Base-by-base conservation (phyloP, 2,888 invertebrate species). In the Prenolepis imparis region DNA sequence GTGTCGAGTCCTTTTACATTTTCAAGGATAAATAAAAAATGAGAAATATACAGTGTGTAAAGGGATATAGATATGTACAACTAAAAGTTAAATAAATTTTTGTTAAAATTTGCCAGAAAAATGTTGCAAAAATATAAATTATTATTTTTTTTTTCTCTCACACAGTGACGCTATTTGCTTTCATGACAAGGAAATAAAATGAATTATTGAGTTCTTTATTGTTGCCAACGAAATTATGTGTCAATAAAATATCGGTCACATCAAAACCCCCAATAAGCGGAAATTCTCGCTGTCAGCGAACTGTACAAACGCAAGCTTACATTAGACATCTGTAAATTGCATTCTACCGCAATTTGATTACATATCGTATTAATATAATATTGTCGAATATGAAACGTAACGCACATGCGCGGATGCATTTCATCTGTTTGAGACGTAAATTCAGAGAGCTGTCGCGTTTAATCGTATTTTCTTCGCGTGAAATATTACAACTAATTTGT, bases 391-490 rank as follows among this genome's bases (percentile, higher is more conserved):
- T 21, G 32, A 18, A 52, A 21, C 12, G 24, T 59, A 59, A 78
- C 59, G 18, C 24, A 8, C 24, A 8, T 36, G 44, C 24, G 39
- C 28, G 44, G 8, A 70, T 80, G 36, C 68, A 70, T 68, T 59
- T 68, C 12, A 18, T 59, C 78, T 78, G 78, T 78, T 57, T 66
- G 44, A 44, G 78, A 80, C 70, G 70, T 70, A 70, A 70, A 59
- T 24, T 68, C 59, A 15, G 55, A 41, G 41, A 59, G 32, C 59
- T 55, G 67, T 44, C 39, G 21, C 18, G 9, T 67, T 68, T 59
- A 78, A 59, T 78, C 57, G 70, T 59, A 80, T 80, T 68, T 80
- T 80, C 77, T 70, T 80, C 70, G 70, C 78, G 70, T 80, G 70
- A 80, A 80, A 80, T 80, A 80, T 80, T 68, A 78, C 44, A 59